These are phyloP conservation scores for Lepus europaeus DNA, from an alignment of 2,113 vertebrate species.

Conservation along the genomic window DNA sequence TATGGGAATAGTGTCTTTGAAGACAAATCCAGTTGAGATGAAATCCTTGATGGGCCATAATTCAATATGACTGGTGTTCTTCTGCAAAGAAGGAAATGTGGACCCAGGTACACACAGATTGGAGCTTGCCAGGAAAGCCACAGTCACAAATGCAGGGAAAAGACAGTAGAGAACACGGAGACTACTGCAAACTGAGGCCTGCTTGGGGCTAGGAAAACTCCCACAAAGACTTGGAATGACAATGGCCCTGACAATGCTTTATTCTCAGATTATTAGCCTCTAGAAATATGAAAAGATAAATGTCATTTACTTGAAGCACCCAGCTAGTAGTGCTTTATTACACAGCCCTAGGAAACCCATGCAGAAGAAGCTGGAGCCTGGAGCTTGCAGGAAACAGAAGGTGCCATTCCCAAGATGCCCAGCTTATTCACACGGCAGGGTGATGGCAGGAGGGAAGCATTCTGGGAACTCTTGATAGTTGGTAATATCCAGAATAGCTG, in stretches of 20 bases:
- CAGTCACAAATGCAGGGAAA: too few species aligned
- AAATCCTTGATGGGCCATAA: not conserved
- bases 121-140: not conserved
- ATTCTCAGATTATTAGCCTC: not conserved
- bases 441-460: not conserved
- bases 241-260: not conserved
- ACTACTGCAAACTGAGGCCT: not conserved
- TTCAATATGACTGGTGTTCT: not conserved
- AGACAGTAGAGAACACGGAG: not conserved
- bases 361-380: not conserved
- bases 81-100: not conserved
- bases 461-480: not conserved
- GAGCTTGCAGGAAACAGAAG: not conserved
- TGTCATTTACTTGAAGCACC: not conserved
- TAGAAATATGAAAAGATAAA: not conserved
- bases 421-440: not conserved
- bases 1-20: not conserved
- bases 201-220: not conserved
- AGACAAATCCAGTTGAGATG: not conserved
- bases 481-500: fast-evolving
- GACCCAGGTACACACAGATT: not conserved
- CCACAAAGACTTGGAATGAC: too few species aligned
- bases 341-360: not conserved
- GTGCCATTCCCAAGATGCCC: not conserved
- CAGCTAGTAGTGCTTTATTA: not conserved